Evolutionary conservation across 2,888 invertebrate genomes (phyloP), one percentile per base, ranked within the genome.

Genomic region (Cyclophora punctaria): DNA sequence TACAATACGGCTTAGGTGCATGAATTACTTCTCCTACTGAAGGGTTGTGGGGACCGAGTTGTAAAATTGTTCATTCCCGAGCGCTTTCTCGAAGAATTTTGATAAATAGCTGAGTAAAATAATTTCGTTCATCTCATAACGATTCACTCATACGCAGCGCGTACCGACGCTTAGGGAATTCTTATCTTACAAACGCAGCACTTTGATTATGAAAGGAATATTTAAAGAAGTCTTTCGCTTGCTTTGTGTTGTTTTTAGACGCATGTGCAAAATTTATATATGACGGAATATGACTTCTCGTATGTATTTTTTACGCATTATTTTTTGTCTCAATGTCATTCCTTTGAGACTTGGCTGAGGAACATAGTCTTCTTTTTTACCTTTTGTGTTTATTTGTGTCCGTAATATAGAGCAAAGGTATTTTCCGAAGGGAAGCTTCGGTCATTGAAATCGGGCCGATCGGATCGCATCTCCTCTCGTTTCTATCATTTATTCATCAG

Each of bases 191-290:
- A 67, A 77, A 85, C 83, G 73, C 84, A 86, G 83, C 81, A 81
- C 80, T 85, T 84, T 86, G 85, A 87, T 85, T 86, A 84, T 78
- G 75, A 77, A 78, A 78, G 78, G 82, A 84, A 86, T 87, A 84
- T 85, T 85, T 83, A 80, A 84, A 82, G 80, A 82, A 77, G 76
- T 33, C 75, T 71, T 76, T 75, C 63, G 69, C 69, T 66, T 74
- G 74, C 78, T 80, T 80, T 80, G 75, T 76, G 73, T 78, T 80
- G 73, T 78, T 73, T 66, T 66, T 71, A 67, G 73, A 78, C 78
- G 74, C 78, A 77, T 80, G 75, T 81, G 74, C 75, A 78, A 83
- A 82, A 83, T 84, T 80, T 77, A 77, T 75, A 71, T 75, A 68
- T 68, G 70, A 71, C 5, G 5, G 5, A 70, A 73, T 73, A 73